Evolutionary conservation across 2,797 vertebrate genomes (phyloP), one percentile per base, ranked within the genome.

Genomic region (Semotilus atromaculatus): DNA sequence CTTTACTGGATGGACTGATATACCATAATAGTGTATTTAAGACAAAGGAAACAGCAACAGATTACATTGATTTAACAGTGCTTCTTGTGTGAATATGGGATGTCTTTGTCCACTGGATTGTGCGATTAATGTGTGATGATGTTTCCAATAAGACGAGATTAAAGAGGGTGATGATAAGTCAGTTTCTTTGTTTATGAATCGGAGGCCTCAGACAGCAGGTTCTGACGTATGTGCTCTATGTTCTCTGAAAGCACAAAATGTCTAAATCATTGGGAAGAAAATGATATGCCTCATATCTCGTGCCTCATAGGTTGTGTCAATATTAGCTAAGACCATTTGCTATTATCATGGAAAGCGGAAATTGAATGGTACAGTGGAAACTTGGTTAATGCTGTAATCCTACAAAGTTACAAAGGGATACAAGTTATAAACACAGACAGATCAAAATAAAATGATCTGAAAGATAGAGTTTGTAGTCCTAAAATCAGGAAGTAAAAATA

Each of bases 211-310:
- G 51, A 78, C 36, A 76, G 53, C 82, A 43, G 29, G n/a, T 38
- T 18, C 11, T 64, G 51, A 76, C 55, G n/a, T 51, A 58, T 38
- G 11, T 71, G 21, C 51, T 76, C 4, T 60, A 40, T 75, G 34
- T 80, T 29, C 58, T 53, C 68, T 81, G 7, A 78, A 88, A 64
- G 72, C 73, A 84, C 83, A 81, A 19, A 38, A 75, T 83, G 75
- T 89, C 40, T 78, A 77, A 26, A 88, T 67, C 74, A 51, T 60
- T 26, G 43, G 64, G 21, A 68, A 66, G 23, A 68, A 76, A 83
- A 70, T 58, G 34, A 85, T 81, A 85, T 60, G 60, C 62, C 36
- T 75, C 78, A 31, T 73, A 76, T 64, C 68, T 36, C 9, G n/a
- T n/a, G n/a, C n/a, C n/a, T n/a, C n/a, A n/a, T n/a, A 58, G 43